Evolutionary conservation across 2,888 invertebrate species (phyloP).

Genomic region (Ectropis crepuscularia): DNA sequence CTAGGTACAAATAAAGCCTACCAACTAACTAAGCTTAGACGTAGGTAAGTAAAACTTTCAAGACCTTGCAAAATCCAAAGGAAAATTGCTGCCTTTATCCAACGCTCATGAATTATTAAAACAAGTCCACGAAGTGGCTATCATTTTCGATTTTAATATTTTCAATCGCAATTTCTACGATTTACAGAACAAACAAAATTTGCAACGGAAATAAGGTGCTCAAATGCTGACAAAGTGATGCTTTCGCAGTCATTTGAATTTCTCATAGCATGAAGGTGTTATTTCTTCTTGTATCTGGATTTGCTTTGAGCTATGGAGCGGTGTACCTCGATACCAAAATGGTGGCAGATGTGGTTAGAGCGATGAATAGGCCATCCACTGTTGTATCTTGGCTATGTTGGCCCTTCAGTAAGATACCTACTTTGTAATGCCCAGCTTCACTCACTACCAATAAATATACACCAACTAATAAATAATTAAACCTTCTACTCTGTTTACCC

Average conservation of each 20-base stretch:
- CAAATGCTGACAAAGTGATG: constrained; percentile 9
- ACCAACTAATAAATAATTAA: no score
- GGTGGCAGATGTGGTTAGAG: constrained; percentile 59
- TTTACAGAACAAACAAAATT: constrained; percentile 43
- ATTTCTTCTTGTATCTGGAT: constrained; percentile 35
- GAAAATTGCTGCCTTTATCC: constrained; percentile 4
- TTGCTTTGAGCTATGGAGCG: constrained; percentile 44
- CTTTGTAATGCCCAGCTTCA: not conserved
- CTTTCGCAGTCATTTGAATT: constrained; percentile 11
- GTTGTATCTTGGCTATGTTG: constrained; percentile 65
- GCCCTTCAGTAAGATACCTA: constrained; percentile 55
- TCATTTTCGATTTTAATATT: not conserved
- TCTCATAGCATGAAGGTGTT: constrained; percentile 35
- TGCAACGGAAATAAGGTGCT: constrained; percentile 19
- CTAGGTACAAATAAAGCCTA: no score
- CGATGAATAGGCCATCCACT: constrained; percentile 58
- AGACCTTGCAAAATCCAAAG: no score
- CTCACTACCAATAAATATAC: no score
- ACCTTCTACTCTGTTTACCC: not conserved
- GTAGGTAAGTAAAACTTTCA: no score
- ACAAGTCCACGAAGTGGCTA: constrained; percentile 26
- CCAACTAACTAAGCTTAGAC: no score
- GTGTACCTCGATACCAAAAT: constrained; percentile 47
- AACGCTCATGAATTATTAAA: constrained; percentile 21
- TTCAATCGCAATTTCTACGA: constrained; percentile 29